Evolutionary conservation across 2,113 vertebrate genomes (phyloP).

Genomic region (Scopus umbretta): DNA sequence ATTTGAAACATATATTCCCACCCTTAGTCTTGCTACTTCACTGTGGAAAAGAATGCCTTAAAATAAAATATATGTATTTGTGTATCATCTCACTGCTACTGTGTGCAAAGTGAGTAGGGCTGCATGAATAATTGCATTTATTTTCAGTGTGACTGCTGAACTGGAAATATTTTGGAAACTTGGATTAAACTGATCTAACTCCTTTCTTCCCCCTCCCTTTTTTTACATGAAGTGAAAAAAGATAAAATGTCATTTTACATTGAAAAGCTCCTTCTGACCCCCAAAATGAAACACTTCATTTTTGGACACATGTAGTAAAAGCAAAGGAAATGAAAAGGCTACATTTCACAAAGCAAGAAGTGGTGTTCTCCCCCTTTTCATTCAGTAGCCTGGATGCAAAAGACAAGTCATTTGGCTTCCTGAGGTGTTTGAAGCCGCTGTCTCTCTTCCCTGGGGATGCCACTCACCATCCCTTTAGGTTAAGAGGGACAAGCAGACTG

Average conservation of each 20-base stretch:
- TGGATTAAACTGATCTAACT: not conserved
- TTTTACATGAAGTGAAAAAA: not conserved
- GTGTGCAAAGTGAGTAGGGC: not conserved
- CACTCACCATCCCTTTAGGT: not conserved
- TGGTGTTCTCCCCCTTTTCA: not conserved
- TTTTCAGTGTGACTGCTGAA: not conserved
- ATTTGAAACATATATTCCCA: not conserved
- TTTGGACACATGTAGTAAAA: not conserved
- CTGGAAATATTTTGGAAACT: not conserved
- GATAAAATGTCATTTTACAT: not conserved
- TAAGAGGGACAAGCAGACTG: not conserved
- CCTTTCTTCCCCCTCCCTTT: fast-evolving
- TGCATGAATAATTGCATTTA: not conserved
- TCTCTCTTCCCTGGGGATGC: not conserved
- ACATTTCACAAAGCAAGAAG: not conserved
- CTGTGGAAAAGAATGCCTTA: not conserved
- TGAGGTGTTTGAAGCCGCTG: not conserved
- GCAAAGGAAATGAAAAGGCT: slow-evolving; percentile 29
- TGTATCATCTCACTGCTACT: not conserved
- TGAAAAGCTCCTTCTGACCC: not conserved
- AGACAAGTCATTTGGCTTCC: not conserved
- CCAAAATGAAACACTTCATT: slow-evolving; percentile 27
- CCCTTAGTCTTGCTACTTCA: not conserved
- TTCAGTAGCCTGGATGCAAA: not conserved
- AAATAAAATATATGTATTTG: not conserved